Evolutionary conservation across 2,797 vertebrate species (phyloP).

Genomic region (Molothrus ater): DNA sequence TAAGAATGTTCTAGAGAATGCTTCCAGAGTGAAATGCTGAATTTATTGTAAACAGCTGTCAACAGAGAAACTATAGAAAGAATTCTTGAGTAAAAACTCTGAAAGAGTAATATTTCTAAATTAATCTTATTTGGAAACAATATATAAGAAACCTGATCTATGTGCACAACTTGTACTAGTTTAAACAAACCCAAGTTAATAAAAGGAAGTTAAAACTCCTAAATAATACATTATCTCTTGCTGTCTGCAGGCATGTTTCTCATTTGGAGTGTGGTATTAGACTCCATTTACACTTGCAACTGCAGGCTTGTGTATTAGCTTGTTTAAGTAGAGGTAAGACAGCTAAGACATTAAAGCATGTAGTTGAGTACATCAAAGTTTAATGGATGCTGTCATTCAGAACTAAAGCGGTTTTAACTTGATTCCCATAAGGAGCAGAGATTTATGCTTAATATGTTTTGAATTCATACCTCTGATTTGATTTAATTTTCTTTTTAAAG

Average conservation of each 20-base stretch:
- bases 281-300: background rate
- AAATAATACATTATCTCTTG: background rate
- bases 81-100: background rate
- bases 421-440: background rate
- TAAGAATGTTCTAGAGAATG: background rate
- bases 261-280: background rate
- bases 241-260: background rate
- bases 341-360: background rate
- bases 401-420: background rate
- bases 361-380: conserved; percentile 8
- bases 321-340: background rate
- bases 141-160: background rate
- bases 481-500: conserved; percentile 23
- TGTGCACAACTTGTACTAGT: background rate
- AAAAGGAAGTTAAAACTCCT: background rate
- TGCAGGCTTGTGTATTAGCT: background rate
- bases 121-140: background rate
- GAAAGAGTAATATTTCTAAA: background rate
- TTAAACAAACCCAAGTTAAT: background rate
- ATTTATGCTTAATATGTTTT: conserved; percentile 25
- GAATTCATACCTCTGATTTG: conserved; percentile 9
- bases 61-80: background rate
- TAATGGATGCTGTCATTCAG: conserved; percentile 32
- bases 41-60: background rate
- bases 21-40: background rate